Base-by-base conservation (phyloP, 2,888 invertebrate species). In the Steinernema carpocapsae region DNA sequence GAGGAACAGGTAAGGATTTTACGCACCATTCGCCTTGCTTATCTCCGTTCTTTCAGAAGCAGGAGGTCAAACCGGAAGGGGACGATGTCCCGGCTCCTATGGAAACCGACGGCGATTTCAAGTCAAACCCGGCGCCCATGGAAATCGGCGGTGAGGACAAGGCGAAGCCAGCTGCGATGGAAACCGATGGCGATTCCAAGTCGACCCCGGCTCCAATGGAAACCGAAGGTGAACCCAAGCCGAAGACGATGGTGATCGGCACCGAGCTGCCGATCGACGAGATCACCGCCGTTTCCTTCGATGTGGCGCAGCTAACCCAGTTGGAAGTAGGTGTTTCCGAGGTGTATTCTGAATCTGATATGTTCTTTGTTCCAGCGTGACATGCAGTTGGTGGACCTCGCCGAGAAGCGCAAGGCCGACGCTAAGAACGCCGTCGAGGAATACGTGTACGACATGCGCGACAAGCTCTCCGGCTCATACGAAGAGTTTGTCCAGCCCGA, bases 351-450 rank as follows among this genome's bases (percentile, higher is more conserved):
- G 37, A 37, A 37, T 37, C 37, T 48, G 4, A 48, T 3, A 48
- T 7, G 22, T 14, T 19, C 6, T 71, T n/a, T 24, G 64, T 81
- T 86, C 26, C 86, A 94, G 93, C 90, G 91, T 77, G 86, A 89
- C 75, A 89, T 90, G 90, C 88, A 88, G 29, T 84, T 83, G 73
- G 93, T 93, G 84, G 97, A 99, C 88, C 91, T 92, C 77, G 93
- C 93, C 87, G 97, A 97, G 89, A 96, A 95, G 85, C 94, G 96
- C 88, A 92, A 96, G 71, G 92, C 94, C 4, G 97, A 97, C 89
- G 94, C 95, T 0, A 93, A 96, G 86, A 99, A 99, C 89, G 93
- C 95, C 1, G 91, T 99, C 0, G 99, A 99, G 88, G 99, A 99
- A 89, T 99, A 95, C 87, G 95, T 99, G 42, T 99, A 99, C 88